Evolutionary conservation across 2,888 invertebrate genomes (phyloP).

Genomic region (Tipula unca): DNA sequence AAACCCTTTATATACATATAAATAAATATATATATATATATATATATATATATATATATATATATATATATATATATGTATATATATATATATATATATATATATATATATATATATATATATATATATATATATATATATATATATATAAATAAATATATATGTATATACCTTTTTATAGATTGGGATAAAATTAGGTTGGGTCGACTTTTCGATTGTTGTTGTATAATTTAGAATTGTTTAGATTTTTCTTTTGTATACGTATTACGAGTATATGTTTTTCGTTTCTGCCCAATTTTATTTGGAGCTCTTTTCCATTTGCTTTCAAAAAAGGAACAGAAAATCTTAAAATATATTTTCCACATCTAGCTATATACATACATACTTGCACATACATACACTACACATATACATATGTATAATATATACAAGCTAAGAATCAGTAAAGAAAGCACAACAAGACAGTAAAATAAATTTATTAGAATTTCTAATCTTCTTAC

Average conservation of each 20-base stretch:
- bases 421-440: not conserved
- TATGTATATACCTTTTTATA: not conserved
- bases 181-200: not conserved
- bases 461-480: not conserved
- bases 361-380: not conserved
- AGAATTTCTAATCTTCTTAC: not conserved
- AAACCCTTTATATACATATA: too few relatives aligned
- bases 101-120: too few relatives aligned
- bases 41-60: too few relatives aligned
- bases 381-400: not conserved
- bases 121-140: too few relatives aligned
- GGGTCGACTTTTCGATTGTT: not conserved
- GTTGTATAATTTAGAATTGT: not conserved
- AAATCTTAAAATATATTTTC: not conserved
- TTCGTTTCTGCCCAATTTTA: not conserved
- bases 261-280: not conserved
- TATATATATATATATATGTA: too few relatives aligned
- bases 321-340: not conserved
- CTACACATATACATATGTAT: not conserved
- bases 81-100: too few relatives aligned
- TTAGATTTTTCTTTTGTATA: not conserved
- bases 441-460: not conserved
- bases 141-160: not conserved
- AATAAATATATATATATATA: too few relatives aligned
- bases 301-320: not conserved